Percentiles rank a stretch among this genome's conserved stretches.
Conservation (phyloP, 2,888 invertebrate genomes). For the Agrotis segetum region DNA sequence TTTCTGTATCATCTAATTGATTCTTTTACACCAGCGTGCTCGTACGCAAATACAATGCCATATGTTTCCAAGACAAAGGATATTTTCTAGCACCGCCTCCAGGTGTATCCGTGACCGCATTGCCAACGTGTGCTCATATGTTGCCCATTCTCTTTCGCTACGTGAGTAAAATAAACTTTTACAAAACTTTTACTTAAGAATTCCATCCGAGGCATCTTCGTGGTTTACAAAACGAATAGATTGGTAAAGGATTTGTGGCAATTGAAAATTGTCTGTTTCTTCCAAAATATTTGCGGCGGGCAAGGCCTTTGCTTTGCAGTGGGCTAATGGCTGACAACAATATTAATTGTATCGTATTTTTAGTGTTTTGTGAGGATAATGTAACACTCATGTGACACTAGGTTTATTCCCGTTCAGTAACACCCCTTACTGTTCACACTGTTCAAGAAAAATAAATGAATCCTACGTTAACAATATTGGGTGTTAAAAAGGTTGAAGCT, state of each 20-base stretch:
- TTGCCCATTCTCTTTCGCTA: slow-evolving; percentile 80
- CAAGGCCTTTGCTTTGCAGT: too few relatives aligned
- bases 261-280: slow-evolving; percentile 42
- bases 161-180: slow-evolving; percentile 81
- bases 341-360: too few relatives aligned
- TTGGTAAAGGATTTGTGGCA: slow-evolving; percentile 70
- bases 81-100: slow-evolving; percentile 80
- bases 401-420: too few relatives aligned
- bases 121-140: slow-evolving; percentile 85
- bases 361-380: too few relatives aligned
- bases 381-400: too few relatives aligned
- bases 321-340: too few relatives aligned
- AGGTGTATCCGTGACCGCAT: slow-evolving; percentile 84
- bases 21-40: not conserved
- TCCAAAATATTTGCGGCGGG: too few relatives aligned
- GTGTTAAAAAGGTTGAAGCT: too few relatives aligned
- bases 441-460: too few relatives aligned
- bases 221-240: slow-evolving; percentile 74
- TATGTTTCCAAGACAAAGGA: slow-evolving; percentile 72
- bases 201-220: slow-evolving; percentile 59
- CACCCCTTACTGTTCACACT: too few relatives aligned
- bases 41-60: slow-evolving; percentile 27
- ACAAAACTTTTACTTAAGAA: slow-evolving; percentile 77
- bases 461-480: too few relatives aligned
- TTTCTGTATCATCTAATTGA: not conserved